Percentiles rank a stretch among this genome's conserved stretches.
Evolutionary conservation across 2,113 vertebrate species (phyloP).

Genomic region (Barnardius zonarius): DNA sequence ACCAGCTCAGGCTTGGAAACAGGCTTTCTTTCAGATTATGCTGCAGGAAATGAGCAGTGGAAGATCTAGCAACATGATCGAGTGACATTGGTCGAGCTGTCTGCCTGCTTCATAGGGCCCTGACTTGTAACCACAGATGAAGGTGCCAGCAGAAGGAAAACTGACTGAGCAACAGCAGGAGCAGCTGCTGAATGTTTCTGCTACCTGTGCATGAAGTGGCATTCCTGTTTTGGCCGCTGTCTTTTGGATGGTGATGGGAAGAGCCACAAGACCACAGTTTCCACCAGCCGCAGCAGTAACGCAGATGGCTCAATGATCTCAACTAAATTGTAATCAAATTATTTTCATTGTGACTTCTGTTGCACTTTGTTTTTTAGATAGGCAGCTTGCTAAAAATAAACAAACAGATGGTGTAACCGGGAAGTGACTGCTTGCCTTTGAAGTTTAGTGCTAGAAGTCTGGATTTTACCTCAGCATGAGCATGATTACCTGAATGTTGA

Average conservation of each 20-base stretch:
- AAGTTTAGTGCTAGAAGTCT: not conserved
- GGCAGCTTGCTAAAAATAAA: not conserved
- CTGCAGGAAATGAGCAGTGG: conserved; percentile 25
- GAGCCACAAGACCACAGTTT: rapidly evolving
- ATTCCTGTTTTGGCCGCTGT: not conserved
- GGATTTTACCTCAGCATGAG: not conserved
- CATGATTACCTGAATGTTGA: not conserved
- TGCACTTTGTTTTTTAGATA: not conserved
- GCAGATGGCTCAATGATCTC: not conserved
- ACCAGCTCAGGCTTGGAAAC: not conserved
- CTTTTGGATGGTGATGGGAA: not conserved
- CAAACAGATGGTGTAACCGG: not conserved
- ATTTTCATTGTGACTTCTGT: not conserved
- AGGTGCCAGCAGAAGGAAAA: not conserved
- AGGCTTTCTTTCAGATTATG: not conserved
- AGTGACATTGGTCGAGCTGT: not conserved
- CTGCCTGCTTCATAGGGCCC: rapidly evolving
- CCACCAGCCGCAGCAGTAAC: not conserved
- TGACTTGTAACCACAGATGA: not conserved
- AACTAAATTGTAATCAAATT: not conserved
- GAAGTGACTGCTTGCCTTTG: not conserved
- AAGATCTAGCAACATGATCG: not conserved
- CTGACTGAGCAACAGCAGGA: not conserved
- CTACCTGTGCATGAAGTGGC: not conserved
- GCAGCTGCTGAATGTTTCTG: not conserved